Base-by-base conservation (phyloP, 2,888 invertebrate genomes). In the Melitaea athalia region DNA sequence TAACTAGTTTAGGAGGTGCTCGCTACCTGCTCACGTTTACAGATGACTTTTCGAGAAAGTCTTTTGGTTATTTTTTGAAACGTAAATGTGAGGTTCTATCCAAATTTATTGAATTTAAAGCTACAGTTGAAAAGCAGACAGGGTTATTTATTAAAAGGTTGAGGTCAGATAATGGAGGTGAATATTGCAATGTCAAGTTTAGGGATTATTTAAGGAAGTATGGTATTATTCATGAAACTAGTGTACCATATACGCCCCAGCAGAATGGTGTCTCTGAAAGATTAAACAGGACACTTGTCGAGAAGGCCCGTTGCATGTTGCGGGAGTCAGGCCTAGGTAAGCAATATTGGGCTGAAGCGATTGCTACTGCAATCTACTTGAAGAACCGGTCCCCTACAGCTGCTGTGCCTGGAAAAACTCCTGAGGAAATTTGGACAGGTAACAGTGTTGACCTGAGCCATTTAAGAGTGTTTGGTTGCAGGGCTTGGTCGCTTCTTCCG, bases 221-320 rank as follows among this genome's bases (percentile, higher is more conserved):
- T n/a, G n/a, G n/a, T n/a, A n/a, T 38, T 38, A 38, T 38, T 8
- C 38, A 38, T 38, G 38, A 38, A 38, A 38, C 38, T 38, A 38
- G 80, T 1, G 72, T 77, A 4, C 74, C 80, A 0, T 75, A 81
- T 52, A 75, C 73, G 6, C 80, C 79, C 0, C 74, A 81, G 62
- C 78, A 79, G 55, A 84, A 82, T 74, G 83, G 79, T 1, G 67
- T 77, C 8, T 75, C 81, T n/a, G 83, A 85, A 64, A 47, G 79
- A 6, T 67, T 70, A 7, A 73, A 72, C 50, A 49, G 74, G 0
- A 24, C 70, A 47, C 68, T 70, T 6, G 52, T 69, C 63, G 70
- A 73, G 55, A 70, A 74, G 57, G 70, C 67, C 1, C 53, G 68
- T 11, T 62, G 60, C 15, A 64, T 71, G 66, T 60, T 71, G 15